These are phyloP conservation scores for Temnothorax nylanderi DNA, from an alignment of 1,140 invertebrate species.

Conservation along the genomic window DNA sequence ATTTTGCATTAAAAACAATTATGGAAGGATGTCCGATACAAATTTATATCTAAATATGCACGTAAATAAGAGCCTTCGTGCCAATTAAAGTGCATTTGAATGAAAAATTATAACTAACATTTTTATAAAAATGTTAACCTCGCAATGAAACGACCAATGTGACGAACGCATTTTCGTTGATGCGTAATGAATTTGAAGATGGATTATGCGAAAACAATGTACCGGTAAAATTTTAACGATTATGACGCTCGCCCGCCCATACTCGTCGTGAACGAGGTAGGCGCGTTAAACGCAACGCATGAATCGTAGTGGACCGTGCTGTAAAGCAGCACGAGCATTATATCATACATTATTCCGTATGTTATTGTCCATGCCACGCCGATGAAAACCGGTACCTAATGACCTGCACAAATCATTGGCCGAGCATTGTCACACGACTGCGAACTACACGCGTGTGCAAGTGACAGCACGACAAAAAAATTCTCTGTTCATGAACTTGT, in stretches of 20 bases:
- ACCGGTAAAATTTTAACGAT: slow-evolving; percentile 31
- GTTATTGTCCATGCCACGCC: slow-evolving; percentile 56
- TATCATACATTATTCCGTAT: slow-evolving; percentile 37
- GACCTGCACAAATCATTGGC: slow-evolving; percentile 61
- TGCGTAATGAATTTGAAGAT: slow-evolving; percentile 37
- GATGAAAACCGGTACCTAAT: slow-evolving; percentile 59
- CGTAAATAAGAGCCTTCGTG: background rate
- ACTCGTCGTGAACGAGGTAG: slow-evolving; percentile 8
- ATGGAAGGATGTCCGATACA: background rate
- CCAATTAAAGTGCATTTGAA: background rate
- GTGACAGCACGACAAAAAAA: slow-evolving; percentile 64
- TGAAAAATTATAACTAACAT: background rate
- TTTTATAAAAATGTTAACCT: background rate
- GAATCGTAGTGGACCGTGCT: background rate
- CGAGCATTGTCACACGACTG: slow-evolving; percentile 36
- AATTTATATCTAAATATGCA: background rate
- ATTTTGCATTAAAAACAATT: background rate
- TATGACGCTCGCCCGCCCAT: slow-evolving; percentile 6
- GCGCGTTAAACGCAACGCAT: slow-evolving; percentile 1
- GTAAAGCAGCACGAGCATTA: slow-evolving; percentile 43
- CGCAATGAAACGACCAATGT: background rate
- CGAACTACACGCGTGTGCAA: slow-evolving; percentile 31
- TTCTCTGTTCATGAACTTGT: slow-evolving; percentile 20
- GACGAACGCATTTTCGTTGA: background rate
- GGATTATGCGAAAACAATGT: background rate